Conservation (phyloP, 2,888 invertebrate genomes). For the Xanthorhoe spadicearia region DNA sequence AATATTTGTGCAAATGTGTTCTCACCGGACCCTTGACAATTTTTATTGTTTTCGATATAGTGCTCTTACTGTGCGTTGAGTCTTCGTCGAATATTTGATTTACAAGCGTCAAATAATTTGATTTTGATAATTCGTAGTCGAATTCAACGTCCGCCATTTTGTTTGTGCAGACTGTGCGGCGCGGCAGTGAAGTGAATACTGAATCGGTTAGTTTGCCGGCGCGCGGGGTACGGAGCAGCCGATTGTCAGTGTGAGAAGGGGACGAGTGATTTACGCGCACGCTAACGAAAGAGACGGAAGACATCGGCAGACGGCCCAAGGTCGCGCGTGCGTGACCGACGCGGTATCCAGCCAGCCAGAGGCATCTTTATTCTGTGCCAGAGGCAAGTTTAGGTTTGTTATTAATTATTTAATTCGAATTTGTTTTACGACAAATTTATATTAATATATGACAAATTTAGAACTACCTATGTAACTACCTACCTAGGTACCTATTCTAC, state of each 20-base stretch:
- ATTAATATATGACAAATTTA: too few relatives aligned
- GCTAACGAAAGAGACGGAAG: conserved; percentile 11
- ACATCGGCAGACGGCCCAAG: conserved; percentile 18
- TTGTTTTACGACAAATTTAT: too few relatives aligned
- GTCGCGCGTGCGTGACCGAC: conserved; percentile 16
- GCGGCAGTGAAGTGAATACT: conserved; percentile 17
- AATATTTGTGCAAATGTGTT: conserved; percentile 21
- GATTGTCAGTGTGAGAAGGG: conserved; percentile 21
- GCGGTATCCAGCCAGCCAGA: not conserved
- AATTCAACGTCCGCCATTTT: conserved; percentile 28
- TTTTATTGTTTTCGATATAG: conserved; percentile 16
- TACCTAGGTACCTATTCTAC: not conserved
- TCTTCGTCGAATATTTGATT: conserved; percentile 22
- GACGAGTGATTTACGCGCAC: not conserved
- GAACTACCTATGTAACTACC: too few relatives aligned
- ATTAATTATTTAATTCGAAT: too few relatives aligned
- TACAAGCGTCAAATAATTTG: conserved; percentile 8
- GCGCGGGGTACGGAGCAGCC: conserved; percentile 23
- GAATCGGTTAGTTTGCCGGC: conserved; percentile 10
- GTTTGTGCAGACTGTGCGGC: conserved; percentile 14
- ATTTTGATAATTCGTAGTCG: conserved; percentile 16
- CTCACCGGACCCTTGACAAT: conserved; percentile 5
- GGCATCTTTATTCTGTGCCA: too few relatives aligned
- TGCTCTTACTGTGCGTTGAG: conserved; percentile 15
- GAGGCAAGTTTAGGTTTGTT: not conserved